These are phyloP conservation scores for Orius laevigatus DNA, from an alignment of 1,140 invertebrate genomes.

Conservation along the genomic window DNA sequence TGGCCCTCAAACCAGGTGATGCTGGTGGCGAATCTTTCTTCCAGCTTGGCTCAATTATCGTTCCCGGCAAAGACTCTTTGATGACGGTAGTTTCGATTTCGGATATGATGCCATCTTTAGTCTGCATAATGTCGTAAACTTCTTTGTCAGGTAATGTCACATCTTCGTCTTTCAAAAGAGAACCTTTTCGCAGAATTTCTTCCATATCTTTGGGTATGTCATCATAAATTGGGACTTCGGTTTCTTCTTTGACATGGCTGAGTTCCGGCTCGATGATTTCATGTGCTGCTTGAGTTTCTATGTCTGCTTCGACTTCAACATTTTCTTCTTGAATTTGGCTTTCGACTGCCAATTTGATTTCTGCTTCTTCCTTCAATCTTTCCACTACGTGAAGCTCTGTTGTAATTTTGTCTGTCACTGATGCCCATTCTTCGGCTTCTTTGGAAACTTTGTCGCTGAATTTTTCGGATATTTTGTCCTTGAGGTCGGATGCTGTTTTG, in stretches of 20 bases:
- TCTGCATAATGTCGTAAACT: neutral
- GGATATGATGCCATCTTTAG: neutral
- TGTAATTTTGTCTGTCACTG: too few relatives aligned
- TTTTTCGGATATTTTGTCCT: too few relatives aligned
- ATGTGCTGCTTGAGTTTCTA: slow-evolving; percentile 14
- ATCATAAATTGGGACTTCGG: slow-evolving; percentile 11
- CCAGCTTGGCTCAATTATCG: too few relatives aligned
- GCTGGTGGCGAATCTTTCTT: too few relatives aligned
- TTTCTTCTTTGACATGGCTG: too few relatives aligned
- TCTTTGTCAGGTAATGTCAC: neutral
- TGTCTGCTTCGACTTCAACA: slow-evolving; percentile 1
- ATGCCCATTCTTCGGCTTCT: too few relatives aligned
- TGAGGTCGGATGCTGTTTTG: too few relatives aligned
- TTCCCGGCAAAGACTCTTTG: too few relatives aligned
- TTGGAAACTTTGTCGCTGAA: too few relatives aligned
- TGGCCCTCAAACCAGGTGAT: too few relatives aligned
- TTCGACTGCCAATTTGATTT: slow-evolving; percentile 5
- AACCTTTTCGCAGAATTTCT: slow-evolving; percentile 13
- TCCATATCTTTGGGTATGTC: slow-evolving; percentile 24
- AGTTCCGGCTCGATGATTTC: slow-evolving; percentile 21
- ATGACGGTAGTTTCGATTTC: too few relatives aligned
- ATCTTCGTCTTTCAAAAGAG: neutral
- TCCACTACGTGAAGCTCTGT: too few relatives aligned
- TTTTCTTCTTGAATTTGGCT: slow-evolving; percentile 23
- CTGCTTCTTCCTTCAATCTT: slow-evolving; percentile 3